Percentiles rank a stretch among this genome's conserved stretches.
Evolutionary conservation across 2,888 invertebrate species (phyloP).

Genomic region (Lucinisca nassula): DNA sequence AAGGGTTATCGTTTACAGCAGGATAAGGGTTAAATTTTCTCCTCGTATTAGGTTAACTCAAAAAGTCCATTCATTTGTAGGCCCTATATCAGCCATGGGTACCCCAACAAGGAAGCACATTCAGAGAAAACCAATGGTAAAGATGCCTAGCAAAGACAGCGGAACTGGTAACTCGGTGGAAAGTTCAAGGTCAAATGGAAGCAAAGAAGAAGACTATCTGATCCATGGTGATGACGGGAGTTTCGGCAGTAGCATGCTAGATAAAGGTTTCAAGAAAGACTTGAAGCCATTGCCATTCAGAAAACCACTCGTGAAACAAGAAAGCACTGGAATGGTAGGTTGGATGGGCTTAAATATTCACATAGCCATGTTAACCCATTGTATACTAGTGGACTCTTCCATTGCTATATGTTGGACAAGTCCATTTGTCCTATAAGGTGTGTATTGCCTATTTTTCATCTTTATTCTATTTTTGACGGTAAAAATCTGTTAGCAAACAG

Average conservation of each 20-base stretch:
- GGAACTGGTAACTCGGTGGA: constrained; percentile 78
- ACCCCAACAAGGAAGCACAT: constrained; percentile 53
- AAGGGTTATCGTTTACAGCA: no score
- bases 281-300: constrained; percentile 31
- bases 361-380: no score
- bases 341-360: no score
- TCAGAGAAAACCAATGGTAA: constrained; percentile 78
- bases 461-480: no score
- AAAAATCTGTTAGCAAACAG: no score
- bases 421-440: no score
- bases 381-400: no score
- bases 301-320: constrained; percentile 76
- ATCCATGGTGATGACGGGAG: constrained; percentile 54
- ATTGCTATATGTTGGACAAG: no score
- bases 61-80: no score
- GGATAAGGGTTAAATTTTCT: no score
- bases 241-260: constrained; percentile 58
- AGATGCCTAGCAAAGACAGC: constrained; percentile 81
- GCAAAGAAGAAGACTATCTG: constrained; percentile 69
- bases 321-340: constrained; percentile 77
- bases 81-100: constrained; percentile 36
- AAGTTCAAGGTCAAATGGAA: constrained; percentile 76
- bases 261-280: constrained; percentile 51
- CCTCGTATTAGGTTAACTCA: no score
- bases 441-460: no score